Percentiles rank a stretch among this genome's conserved stretches.
These are phyloP conservation scores for Cotesia glomerata DNA, from an alignment of 1,140 invertebrate genomes.

Conservation along the genomic window DNA sequence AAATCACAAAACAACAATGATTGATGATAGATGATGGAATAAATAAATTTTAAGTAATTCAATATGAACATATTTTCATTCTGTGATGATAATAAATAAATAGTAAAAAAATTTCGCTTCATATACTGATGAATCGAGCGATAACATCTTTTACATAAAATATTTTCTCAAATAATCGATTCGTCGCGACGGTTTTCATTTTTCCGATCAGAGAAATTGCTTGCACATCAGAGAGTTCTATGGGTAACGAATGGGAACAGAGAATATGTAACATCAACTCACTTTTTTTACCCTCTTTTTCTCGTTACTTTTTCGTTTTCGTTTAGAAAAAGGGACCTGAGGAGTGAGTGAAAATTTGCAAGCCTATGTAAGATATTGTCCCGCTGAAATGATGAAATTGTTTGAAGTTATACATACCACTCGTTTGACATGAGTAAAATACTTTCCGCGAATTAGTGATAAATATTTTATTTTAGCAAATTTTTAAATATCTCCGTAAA, in stretches of 20 bases:
- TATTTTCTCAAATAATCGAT: not conserved
- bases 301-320: too few relatives aligned
- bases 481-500: too few relatives aligned
- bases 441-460: too few relatives aligned
- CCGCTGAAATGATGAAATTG: conserved; percentile 27
- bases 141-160: not conserved
- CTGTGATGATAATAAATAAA: not conserved
- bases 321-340: not conserved
- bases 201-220: not conserved
- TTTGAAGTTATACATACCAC: conserved; percentile 7
- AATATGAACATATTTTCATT: too few relatives aligned
- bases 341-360: conserved; percentile 15
- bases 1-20: too few relatives aligned
- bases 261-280: not conserved
- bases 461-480: too few relatives aligned
- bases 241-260: not conserved
- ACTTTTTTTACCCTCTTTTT: not conserved
- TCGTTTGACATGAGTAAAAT: not conserved
- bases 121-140: not conserved
- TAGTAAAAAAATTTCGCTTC: not conserved
- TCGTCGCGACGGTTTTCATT: not conserved
- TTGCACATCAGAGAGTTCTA: not conserved
- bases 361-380: conserved; percentile 30
- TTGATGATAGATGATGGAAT: too few relatives aligned
- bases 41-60: too few relatives aligned